Evolutionary conservation across 1,140 invertebrate species (phyloP).

Genomic region (Ceratosolen solmsi): DNA sequence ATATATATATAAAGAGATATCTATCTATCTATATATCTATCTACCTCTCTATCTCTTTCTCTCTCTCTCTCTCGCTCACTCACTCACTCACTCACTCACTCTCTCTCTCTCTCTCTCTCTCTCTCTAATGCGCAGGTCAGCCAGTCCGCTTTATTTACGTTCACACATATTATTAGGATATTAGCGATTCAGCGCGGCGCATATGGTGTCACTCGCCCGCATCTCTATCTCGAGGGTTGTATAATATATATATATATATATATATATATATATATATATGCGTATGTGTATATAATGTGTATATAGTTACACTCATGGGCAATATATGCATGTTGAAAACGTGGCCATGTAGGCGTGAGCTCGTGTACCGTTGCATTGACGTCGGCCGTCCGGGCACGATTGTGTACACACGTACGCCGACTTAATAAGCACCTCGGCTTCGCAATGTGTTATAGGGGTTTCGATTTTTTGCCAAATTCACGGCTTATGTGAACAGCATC

Average conservation of each 20-base stretch:
- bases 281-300: too few species aligned
- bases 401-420: background rate
- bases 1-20: too few species aligned
- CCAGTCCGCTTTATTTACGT: conserved; percentile 57
- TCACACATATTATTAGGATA: conserved; percentile 64
- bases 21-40: too few species aligned
- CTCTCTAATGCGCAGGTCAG: conserved; percentile 17
- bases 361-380: background rate
- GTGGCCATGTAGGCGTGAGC: background rate
- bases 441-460: conserved; percentile 35
- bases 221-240: conserved; percentile 66
- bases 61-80: too few species aligned
- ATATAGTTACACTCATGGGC: background rate
- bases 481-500: background rate
- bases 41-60: too few species aligned
- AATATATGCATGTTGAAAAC: background rate
- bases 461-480: background rate
- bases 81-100: too few species aligned
- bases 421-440: conserved; percentile 20
- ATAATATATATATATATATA: conserved; percentile 55
- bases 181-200: conserved; percentile 69
- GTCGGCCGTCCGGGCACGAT: background rate
- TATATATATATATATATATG: too few species aligned
- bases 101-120: conserved; percentile 20
- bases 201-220: conserved; percentile 71